Percentiles rank a stretch among this genome's conserved stretches.
Evolutionary conservation across 2,797 vertebrate species (phyloP).

Genomic region (Toxotes lorentzi): DNA sequence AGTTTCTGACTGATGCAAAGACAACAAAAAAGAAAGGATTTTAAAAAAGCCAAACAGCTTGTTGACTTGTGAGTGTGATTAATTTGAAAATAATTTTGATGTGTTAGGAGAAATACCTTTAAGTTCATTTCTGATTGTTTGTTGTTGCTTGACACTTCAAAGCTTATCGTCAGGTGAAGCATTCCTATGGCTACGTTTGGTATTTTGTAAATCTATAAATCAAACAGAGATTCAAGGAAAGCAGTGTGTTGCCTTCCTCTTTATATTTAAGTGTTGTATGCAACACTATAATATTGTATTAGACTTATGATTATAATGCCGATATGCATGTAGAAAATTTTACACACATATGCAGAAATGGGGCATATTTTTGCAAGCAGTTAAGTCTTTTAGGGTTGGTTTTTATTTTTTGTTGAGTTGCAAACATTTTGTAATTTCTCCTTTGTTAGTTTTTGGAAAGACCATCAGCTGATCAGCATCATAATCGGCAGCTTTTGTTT

Average conservation of each 20-base stretch:
- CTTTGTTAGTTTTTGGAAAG: too few relatives aligned
- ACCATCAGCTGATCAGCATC: background rate
- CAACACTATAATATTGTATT: background rate
- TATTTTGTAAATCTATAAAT: constrained; percentile 30
- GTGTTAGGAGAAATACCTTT: background rate
- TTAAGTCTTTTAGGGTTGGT: background rate
- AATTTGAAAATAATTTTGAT: background rate
- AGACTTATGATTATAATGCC: background rate
- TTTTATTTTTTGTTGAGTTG: too few relatives aligned
- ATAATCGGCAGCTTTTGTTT: background rate
- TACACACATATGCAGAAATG: background rate
- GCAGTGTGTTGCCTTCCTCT: background rate
- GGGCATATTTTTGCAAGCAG: background rate
- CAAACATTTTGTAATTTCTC: background rate
- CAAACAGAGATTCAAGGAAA: background rate
- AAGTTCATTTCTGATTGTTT: background rate
- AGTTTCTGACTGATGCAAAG: constrained; percentile 27
- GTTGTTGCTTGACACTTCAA: background rate
- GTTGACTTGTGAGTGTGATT: background rate
- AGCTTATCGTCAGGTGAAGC: background rate
- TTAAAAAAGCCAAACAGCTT: background rate
- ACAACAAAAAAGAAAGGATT: background rate
- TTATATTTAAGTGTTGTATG: background rate
- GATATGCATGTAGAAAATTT: background rate
- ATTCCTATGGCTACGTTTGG: constrained; percentile 23